Evolutionary conservation across 1,140 invertebrate species (phyloP).

Genomic region (Psilanteris sp.): DNA sequence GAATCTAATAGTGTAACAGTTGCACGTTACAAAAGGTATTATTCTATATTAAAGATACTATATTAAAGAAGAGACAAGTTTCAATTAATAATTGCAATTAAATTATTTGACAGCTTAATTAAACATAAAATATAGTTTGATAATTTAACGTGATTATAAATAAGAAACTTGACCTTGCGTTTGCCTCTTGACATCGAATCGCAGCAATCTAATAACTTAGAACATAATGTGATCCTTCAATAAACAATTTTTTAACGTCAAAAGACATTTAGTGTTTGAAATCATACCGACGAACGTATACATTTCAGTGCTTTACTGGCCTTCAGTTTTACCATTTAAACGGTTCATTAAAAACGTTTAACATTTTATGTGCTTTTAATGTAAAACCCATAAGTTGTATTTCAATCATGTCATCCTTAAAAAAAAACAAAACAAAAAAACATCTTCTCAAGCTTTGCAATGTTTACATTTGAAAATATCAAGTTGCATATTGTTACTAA

Average conservation of each 20-base stretch:
- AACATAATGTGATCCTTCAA: conserved; percentile 32
- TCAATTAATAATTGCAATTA: no score
- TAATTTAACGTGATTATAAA: conserved; percentile 39
- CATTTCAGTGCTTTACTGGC: conserved; percentile 4
- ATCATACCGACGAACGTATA: conserved; percentile 18
- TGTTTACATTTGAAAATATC: no score
- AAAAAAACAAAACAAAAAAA: no score
- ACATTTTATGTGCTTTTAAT: conserved; percentile 26
- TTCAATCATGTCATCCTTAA: background rate
- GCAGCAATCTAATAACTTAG: conserved; percentile 35
- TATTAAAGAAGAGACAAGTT: no score
- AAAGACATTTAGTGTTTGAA: conserved; percentile 21
- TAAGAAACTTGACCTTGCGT: conserved; percentile 29
- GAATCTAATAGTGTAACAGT: no score
- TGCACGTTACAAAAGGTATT: no score
- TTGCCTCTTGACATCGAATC: conserved; percentile 21
- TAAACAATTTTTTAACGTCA: conserved; percentile 42
- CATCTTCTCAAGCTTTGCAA: no score
- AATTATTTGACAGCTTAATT: no score
- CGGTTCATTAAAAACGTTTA: conserved; percentile 15
- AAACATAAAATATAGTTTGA: no score
- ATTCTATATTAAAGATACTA: no score
- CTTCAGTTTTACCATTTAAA: conserved; percentile 6
- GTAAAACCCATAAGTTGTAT: no score
- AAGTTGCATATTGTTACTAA: no score